Base-by-base conservation (phyloP, 2,888 invertebrate genomes). In the Nomada goodeniana region DNA sequence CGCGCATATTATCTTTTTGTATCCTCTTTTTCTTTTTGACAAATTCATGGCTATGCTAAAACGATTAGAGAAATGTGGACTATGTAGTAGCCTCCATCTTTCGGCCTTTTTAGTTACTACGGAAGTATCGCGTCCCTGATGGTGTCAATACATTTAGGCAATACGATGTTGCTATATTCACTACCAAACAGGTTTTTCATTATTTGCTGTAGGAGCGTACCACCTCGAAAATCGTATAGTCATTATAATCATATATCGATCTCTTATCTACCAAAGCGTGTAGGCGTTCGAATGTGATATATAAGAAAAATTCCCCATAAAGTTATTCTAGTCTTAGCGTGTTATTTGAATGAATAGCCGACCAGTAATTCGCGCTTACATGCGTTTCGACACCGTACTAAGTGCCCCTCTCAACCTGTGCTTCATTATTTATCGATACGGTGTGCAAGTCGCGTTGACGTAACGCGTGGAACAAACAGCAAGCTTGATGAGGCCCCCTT, bases 261-360 rank as follows among this genome's bases (percentile, higher is more conserved):
- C 69, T 20, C 53, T 75, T 82, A 70, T 81, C 81, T 20, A 23
- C 15, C 20, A 20, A 9, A n/a, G 20, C 15, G 65, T 2, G 29
- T 52, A 23, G 59, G 65, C 70, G 55, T 68, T 52, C 26, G 67
- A 73, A 69, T 52, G 42, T 20, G 79, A 80, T 63, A 81, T 29
- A 29, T 29, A 29, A 18, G 11, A 53, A 26, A 29, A 52, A 74
- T 74, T 70, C 55, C 15, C 15, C 13, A 29, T 67, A 42, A 53
- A 59, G 23, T 23, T n/a, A n/a, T 13, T 29, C 23, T n/a, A n/a
- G 10, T 29, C 52, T 15, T 13, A 80, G 69, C 50, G 50, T 67
- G 57, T 65, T 81, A 81, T 60, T 75, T 63, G 61, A 63, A 75
- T 74, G 74, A 75, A 75, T 65, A 74, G 7, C 10, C 15, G 26